A percentile compares a stretch with the other conserved stretches of the same genome.
Conservation (phyloP, 2,888 invertebrate genomes). For the Globia sparganii region DNA sequence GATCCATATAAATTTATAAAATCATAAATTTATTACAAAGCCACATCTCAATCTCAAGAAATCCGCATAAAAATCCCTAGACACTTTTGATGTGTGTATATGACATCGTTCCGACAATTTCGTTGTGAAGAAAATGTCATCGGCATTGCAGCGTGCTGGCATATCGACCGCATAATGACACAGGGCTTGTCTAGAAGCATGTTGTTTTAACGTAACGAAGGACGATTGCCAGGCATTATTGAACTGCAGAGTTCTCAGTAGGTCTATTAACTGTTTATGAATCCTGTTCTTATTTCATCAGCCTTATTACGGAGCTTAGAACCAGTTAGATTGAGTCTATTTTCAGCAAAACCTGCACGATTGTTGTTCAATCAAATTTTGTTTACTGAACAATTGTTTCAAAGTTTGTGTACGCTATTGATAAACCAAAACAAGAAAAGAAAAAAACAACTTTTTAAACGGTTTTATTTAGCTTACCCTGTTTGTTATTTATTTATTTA, state of each 20-base stretch:
- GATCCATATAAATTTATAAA: no score
- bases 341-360: background rate
- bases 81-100: no score
- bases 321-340: background rate
- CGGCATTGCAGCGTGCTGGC: slow-evolving; percentile 4
- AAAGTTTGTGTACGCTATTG: background rate
- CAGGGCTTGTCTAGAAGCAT: background rate
- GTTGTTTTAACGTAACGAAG: background rate
- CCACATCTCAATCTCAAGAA: no score
- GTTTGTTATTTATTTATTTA: no score
- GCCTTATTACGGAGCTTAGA: background rate
- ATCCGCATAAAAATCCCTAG: no score
- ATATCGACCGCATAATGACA: slow-evolving; percentile 26
- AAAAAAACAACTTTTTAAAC: background rate
- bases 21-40: no score
- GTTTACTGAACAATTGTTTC: background rate
- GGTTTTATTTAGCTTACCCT: no score
- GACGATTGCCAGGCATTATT: slow-evolving; percentile 6
- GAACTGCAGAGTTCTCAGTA: background rate
- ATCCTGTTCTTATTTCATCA: background rate
- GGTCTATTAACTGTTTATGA: background rate
- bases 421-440: background rate
- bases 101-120: slow-evolving; percentile 9
- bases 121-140: slow-evolving; percentile 19
- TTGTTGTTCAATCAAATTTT: background rate